Evolutionary conservation across 1,140 invertebrate genomes (phyloP).

Genomic region (Conopomorpha cramerella): DNA sequence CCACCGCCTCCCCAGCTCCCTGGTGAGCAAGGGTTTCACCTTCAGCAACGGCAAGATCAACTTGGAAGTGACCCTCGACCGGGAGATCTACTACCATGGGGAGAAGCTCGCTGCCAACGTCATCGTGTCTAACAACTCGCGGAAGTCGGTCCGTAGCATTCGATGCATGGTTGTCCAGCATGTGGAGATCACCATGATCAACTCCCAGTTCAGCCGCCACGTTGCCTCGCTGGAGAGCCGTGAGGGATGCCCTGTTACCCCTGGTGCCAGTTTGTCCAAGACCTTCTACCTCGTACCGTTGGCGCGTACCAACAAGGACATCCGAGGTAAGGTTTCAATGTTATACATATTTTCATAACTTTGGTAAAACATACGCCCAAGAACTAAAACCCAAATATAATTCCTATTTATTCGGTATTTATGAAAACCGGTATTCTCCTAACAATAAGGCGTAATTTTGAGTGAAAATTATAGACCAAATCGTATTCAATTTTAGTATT

Average conservation of each 20-base stretch:
- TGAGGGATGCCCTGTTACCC: slow-evolving; percentile 89
- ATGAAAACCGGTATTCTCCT: no score
- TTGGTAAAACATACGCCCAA: no score
- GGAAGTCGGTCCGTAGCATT: slow-evolving; percentile 86
- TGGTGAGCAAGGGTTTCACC: slow-evolving; percentile 90
- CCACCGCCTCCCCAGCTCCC: slow-evolving; percentile 79
- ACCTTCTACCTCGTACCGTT: slow-evolving; percentile 84
- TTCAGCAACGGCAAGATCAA: slow-evolving; percentile 88
- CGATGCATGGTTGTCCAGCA: slow-evolving; percentile 87
- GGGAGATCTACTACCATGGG: slow-evolving; percentile 88
- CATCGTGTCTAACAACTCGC: slow-evolving; percentile 83
- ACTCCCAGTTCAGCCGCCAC: slow-evolving; percentile 86
- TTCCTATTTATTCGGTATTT: no score
- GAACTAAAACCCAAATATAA: no score
- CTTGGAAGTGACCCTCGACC: slow-evolving; percentile 84
- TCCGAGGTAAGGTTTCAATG: slow-evolving; percentile 66
- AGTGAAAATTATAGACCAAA: no score
- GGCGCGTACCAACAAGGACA: slow-evolving; percentile 85
- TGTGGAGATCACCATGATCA: slow-evolving; percentile 91
- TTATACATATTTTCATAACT: no score
- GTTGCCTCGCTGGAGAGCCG: slow-evolving; percentile 86
- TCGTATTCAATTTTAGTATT: no score
- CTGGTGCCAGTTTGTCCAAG: slow-evolving; percentile 86
- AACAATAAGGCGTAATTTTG: no score
- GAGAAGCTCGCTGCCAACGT: slow-evolving; percentile 85